phyloP scores from a whole-genome alignment of 1,140 invertebrate genomes.

The Zaprionus vittiger region DNA sequence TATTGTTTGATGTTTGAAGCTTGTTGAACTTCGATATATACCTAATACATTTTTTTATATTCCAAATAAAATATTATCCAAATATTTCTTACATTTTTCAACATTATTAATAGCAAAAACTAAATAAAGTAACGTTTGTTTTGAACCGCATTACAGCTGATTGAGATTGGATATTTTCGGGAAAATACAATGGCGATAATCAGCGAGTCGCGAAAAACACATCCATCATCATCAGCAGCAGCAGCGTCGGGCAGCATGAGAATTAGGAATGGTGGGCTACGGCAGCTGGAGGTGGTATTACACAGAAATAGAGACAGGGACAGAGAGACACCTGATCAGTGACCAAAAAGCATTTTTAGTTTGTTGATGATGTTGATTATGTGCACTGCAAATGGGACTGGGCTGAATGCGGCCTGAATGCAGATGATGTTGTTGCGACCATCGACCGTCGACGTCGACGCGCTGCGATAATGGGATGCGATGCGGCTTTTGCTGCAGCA shows the following conservation, averaged over 20 bases:
- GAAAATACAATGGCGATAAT: background rate
- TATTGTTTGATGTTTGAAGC: too few relatives aligned
- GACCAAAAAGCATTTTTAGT: conserved; percentile 69
- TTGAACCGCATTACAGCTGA: background rate
- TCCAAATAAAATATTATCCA: too few relatives aligned
- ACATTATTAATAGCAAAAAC: too few relatives aligned
- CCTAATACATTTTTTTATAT: too few relatives aligned
- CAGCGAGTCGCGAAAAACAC: conserved; percentile 8
- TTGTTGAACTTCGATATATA: too few relatives aligned
- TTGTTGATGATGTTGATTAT: conserved; percentile 61
- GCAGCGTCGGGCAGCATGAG: background rate
- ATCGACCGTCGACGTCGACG: background rate
- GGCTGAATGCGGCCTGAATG: conserved; percentile 31
- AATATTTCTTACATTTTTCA: too few relatives aligned
- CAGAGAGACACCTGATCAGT: conserved; percentile 22
- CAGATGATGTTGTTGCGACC: conserved; percentile 25
- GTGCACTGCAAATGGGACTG: conserved; percentile 28
- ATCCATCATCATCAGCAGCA: conserved; percentile 62
- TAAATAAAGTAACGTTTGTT: too few relatives aligned
- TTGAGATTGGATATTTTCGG: background rate
- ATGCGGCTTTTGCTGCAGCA: conserved; percentile 52
- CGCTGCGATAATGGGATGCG: conserved; percentile 2
- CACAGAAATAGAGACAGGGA: background rate
- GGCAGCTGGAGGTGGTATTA: background rate
- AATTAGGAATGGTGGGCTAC: background rate